These are phyloP conservation scores for Ammodytes marinus DNA, from an alignment of 2,113 vertebrate species.

Conservation along the genomic window DNA sequence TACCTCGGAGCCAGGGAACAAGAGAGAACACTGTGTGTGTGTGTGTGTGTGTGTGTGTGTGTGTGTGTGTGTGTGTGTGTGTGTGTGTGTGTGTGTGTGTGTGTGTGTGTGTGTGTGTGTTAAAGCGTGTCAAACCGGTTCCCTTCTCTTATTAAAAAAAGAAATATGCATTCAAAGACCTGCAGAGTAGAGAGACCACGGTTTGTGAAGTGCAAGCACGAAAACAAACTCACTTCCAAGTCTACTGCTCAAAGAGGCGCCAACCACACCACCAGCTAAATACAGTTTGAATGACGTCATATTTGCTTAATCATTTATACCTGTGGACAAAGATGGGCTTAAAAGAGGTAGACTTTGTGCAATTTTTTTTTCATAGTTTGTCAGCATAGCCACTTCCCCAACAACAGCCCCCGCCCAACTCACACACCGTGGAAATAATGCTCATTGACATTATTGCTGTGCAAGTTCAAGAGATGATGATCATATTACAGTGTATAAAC, in stretches of 20 bases:
- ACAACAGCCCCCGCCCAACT: neutral
- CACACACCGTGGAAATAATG: neutral
- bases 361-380: neutral
- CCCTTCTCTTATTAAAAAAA: neutral
- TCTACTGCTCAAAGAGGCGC: slow-evolving; percentile 11
- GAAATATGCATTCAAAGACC: neutral
- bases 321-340: slow-evolving; percentile 7
- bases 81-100: slow-evolving; percentile 34
- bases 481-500: slow-evolving; percentile 35
- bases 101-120: slow-evolving; percentile 18
- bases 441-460: slow-evolving; percentile 13
- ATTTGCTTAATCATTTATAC: slow-evolving; percentile 38
- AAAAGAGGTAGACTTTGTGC: neutral
- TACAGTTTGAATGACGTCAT: slow-evolving; percentile 11
- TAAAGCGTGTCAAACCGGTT: slow-evolving; percentile 45
- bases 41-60: slow-evolving; percentile 10
- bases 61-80: slow-evolving; percentile 24
- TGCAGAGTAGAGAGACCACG: neutral
- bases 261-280: slow-evolving; percentile 33
- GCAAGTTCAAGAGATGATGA: neutral
- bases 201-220: slow-evolving; percentile 5
- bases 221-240: slow-evolving; percentile 25
- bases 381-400: neutral
- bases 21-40: neutral
- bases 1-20: slow-evolving; percentile 55